Conservation (phyloP, 2,888 invertebrate genomes). For the Stenodema calcarata region DNA sequence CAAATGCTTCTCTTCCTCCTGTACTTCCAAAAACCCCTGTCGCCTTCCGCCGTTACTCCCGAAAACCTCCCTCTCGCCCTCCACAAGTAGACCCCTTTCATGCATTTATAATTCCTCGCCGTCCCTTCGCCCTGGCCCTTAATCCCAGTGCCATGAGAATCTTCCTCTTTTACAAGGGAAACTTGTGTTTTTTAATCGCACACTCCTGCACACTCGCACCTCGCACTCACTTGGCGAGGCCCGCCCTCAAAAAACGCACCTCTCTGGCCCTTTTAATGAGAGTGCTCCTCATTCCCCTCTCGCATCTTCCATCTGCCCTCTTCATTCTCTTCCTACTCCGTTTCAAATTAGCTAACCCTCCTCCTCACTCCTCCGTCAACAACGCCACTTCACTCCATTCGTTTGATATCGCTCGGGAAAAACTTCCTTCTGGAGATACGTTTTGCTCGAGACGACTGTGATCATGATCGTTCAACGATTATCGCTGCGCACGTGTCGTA, state of each 20-base stretch:
- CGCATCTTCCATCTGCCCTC: neutral
- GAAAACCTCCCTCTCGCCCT: neutral
- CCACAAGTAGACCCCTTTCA: neutral
- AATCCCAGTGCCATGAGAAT: neutral
- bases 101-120: neutral
- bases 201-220: neutral
- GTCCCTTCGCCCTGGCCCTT: conserved; percentile 4
- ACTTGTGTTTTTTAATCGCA: conserved; percentile 21
- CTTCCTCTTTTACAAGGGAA: conserved; percentile 7
- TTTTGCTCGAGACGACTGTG: no score
- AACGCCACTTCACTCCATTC: neutral
- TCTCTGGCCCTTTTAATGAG: conserved; percentile 2
- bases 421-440: no score
- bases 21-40: neutral
- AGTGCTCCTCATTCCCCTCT: neutral
- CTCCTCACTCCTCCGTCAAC: neutral
- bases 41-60: conserved; percentile 5
- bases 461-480: no score
- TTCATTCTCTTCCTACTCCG: neutral
- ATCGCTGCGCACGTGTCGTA: no score
- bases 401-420: neutral
- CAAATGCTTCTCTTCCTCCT: neutral
- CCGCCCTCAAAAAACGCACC: conserved; percentile 4
- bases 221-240: neutral
- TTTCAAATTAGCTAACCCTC: neutral